phyloP scores from a whole-genome alignment of 2,888 invertebrate genomes.

The Orthonevra nobilis region DNA sequence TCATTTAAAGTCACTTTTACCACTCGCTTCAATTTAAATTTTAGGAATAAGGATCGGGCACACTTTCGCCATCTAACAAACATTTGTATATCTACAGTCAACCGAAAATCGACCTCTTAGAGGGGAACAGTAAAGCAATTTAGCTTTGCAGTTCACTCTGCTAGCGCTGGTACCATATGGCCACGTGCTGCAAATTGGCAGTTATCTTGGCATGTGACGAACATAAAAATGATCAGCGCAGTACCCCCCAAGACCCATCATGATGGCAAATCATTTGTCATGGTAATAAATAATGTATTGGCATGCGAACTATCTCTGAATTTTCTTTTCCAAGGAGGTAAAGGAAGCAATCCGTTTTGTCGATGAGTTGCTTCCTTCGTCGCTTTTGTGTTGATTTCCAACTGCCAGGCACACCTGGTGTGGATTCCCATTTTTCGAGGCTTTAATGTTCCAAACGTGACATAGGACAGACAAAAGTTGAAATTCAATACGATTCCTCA shows the following conservation, averaged over 20 bases:
- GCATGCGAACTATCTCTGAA: slow-evolving; percentile 41
- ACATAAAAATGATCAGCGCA: slow-evolving; percentile 25
- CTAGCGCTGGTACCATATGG: slow-evolving; percentile 7
- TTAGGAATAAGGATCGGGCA: no score
- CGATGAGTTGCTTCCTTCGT: slow-evolving; percentile 32
- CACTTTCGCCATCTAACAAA: no score
- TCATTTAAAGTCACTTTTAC: no score
- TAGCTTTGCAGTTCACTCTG: no score
- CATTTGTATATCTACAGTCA: no score
- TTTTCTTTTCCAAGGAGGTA: slow-evolving; percentile 15
- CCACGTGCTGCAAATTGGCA: slow-evolving; percentile 32
- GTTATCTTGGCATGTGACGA: slow-evolving; percentile 36
- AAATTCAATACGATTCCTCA: slow-evolving; percentile 2
- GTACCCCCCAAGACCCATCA: slow-evolving; percentile 1
- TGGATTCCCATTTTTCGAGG: neutral
- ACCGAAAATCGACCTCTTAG: no score
- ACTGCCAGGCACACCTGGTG: slow-evolving; percentile 35
- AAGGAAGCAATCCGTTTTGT: slow-evolving; percentile 18
- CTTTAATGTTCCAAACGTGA: slow-evolving; percentile 42
- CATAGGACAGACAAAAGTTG: slow-evolving; percentile 8
- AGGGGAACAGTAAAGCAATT: no score
- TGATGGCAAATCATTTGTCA: slow-evolving; percentile 38
- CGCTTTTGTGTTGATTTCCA: slow-evolving; percentile 22
- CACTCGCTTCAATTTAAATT: no score
- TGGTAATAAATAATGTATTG: slow-evolving; percentile 52